Evolutionary conservation across 2,888 invertebrate genomes (phyloP).

Genomic region (Pharmacophagus antenor): DNA sequence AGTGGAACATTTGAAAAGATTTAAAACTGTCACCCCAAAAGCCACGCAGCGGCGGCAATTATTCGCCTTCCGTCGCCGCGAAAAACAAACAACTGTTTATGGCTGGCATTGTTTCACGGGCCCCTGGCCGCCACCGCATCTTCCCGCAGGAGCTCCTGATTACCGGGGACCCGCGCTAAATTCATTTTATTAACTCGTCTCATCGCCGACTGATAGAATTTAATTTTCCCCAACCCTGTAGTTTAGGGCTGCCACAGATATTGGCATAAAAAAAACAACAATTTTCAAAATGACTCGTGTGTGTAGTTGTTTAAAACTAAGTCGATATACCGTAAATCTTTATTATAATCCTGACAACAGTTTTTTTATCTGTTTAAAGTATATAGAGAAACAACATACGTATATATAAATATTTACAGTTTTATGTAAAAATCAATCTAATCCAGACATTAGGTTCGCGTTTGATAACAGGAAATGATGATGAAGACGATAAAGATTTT

Average conservation of each 20-base stretch:
- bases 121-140: constrained; percentile 54
- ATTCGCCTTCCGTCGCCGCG: constrained; percentile 67
- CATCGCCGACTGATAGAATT: constrained; percentile 77
- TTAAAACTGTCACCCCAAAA: constrained; percentile 49
- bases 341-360: too few species aligned
- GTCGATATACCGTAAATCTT: too few species aligned
- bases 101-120: constrained; percentile 66
- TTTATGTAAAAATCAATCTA: too few species aligned
- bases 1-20: constrained; percentile 46
- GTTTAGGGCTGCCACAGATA: constrained; percentile 51
- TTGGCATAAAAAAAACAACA: neutral
- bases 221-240: constrained; percentile 52
- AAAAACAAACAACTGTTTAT: constrained; percentile 68
- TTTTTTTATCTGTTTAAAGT: too few species aligned
- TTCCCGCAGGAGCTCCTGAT: constrained; percentile 53
- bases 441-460: too few species aligned
- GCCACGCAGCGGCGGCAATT: constrained; percentile 52
- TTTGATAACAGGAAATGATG: too few species aligned
- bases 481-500: too few species aligned
- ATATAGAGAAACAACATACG: too few species aligned
- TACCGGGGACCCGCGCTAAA: constrained; percentile 65
- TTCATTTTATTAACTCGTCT: constrained; percentile 79
- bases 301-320: too few species aligned
- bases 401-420: too few species aligned
- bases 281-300: neutral